Evolutionary conservation across 1,140 invertebrate species (phyloP), one percentile per base, ranked within the genome.

Genomic region (Rhysida immarginata): DNA sequence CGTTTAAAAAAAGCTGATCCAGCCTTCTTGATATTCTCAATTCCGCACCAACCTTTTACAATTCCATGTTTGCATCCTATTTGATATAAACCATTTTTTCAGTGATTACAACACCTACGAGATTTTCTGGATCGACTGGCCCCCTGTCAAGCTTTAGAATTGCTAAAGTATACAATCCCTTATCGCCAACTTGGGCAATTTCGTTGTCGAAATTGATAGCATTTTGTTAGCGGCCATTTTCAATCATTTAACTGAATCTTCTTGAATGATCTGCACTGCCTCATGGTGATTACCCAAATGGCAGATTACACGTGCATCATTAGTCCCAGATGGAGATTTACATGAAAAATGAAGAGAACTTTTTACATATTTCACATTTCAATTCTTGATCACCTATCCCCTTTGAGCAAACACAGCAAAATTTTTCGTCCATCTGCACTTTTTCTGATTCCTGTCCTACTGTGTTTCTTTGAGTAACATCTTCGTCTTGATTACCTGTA

Each of bases 201-300:
- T 43, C 2, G 42, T 44, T 45, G n/a, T 23, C 3, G 53, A 45
- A 54, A 26, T 25, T 43, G 45, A 25, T 45, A 43, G 26, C 53
- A 54, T 1, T 43, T 35, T 50, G 48, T 35, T 50, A n/a, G 14
- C 46, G n/a, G 29, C 2, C 43, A 42, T 51, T 56, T 56, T n/a
- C 45, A 41, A 2, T 11, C 25, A 43, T 24, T 45, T 53, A 1
- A 16, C 26, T 44, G 42, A 13, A 23, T 3, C 42, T 16, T 56
- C 44, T 42, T 43, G 1, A 21, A 43, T 51, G 49, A 35, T 50
- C 41, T 56, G 21, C 18, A 50, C 1, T 0, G 23, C 50, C 43
- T 43, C 46, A 50, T 41, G 54, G 29, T 43, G 23, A 26, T 21
- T 43, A 49, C 45, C 43, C 8, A 54, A 44, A 41, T 49, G 0